These are phyloP conservation scores for Triplophysa rosa DNA, from an alignment of 2,113 vertebrate genomes.

Conservation along the genomic window DNA sequence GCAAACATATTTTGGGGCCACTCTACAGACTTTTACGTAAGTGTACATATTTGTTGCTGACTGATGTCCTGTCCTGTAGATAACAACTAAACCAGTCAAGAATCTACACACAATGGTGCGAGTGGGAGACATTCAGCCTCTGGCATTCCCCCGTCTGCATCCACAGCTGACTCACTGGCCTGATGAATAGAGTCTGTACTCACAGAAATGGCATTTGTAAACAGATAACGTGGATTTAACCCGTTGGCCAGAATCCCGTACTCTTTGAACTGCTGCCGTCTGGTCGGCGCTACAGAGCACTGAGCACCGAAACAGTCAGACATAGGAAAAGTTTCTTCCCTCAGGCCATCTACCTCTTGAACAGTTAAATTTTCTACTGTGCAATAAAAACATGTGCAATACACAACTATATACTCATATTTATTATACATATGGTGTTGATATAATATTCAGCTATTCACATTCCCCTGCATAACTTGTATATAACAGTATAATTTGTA, in stretches of 20 bases:
- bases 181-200: constrained; percentile 11
- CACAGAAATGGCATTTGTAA: constrained; percentile 28
- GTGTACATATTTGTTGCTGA: background rate
- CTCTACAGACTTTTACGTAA: background rate
- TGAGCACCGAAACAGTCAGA: too few relatives aligned
- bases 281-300: too few relatives aligned
- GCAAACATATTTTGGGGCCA: background rate
- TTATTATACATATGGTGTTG: too few relatives aligned
- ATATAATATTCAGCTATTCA: too few relatives aligned
- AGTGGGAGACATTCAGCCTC: constrained; percentile 3
- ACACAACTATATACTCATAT: too few relatives aligned
- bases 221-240: constrained; percentile 27
- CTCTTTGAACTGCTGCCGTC: too few relatives aligned
- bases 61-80: background rate
- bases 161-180: constrained; percentile 18
- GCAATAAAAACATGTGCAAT: too few relatives aligned
- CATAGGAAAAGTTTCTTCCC: too few relatives aligned
- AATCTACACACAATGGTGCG: background rate
- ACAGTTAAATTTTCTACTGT: too few relatives aligned
- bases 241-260: background rate
- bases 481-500: too few relatives aligned
- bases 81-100: background rate
- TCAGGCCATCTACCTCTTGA: too few relatives aligned
- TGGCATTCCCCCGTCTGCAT: constrained; percentile 6
- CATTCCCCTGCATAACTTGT: too few relatives aligned